Conservation (phyloP, 2,888 invertebrate species). For the Tenthredo scrophulariae region DNA sequence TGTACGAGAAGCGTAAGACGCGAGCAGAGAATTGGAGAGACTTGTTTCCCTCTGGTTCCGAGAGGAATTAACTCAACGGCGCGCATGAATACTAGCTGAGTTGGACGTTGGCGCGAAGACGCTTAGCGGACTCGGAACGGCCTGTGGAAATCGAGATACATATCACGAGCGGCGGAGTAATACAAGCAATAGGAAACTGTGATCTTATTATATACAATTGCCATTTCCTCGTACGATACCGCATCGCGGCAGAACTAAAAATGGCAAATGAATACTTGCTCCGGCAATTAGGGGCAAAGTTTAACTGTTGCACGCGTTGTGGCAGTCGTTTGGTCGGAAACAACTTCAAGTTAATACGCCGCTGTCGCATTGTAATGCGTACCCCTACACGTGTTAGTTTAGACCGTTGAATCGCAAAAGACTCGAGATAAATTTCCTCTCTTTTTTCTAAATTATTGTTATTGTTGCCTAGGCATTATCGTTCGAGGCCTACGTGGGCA, state of each 20-base stretch:
- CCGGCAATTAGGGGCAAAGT: slow-evolving; percentile 12
- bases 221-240: slow-evolving; percentile 1
- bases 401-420: neutral
- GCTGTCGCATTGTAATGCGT: neutral
- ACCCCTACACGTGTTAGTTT: neutral
- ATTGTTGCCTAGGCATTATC: neutral
- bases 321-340: neutral
- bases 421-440: neutral
- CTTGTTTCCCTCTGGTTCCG: slow-evolving; percentile 1
- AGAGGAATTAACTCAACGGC: neutral
- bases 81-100: slow-evolving; percentile 52
- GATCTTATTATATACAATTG: slow-evolving; percentile 13
- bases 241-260: neutral
- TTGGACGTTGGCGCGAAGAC: slow-evolving; percentile 37
- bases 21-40: neutral
- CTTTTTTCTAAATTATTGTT: slow-evolving; percentile 10
- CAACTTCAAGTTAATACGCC: slow-evolving; percentile 6
- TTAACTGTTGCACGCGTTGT: neutral
- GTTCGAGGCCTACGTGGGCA: neutral
- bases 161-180: slow-evolving; percentile 25
- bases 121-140: slow-evolving; percentile 25
- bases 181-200: slow-evolving; percentile 28
- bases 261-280: slow-evolving; percentile 22
- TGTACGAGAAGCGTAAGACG: neutral
- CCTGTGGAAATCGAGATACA: slow-evolving; percentile 25